These are phyloP conservation scores for Kobus ellipsiprymnus DNA, from an alignment of 2,113 vertebrate genomes.

Conservation along the genomic window DNA sequence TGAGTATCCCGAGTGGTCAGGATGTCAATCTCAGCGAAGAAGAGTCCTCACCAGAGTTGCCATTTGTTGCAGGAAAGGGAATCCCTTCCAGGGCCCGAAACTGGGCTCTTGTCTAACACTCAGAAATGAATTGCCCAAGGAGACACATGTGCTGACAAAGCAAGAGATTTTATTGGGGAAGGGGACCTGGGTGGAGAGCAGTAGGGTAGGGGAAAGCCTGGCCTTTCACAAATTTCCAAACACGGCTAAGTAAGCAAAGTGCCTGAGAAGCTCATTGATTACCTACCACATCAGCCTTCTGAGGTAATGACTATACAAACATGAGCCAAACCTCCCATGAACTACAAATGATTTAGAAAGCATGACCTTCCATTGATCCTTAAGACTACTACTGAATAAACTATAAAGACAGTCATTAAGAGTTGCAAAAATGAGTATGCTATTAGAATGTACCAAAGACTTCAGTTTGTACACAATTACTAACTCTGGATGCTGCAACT, in stretches of 20 bases:
- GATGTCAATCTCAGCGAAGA: too few species aligned
- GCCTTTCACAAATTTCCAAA: constrained; percentile 13
- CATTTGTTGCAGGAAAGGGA: too few species aligned
- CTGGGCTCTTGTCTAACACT: too few species aligned
- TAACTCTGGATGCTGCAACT: not conserved
- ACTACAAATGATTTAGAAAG: constrained; percentile 11
- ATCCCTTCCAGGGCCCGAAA: too few species aligned
- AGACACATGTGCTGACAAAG: too few species aligned
- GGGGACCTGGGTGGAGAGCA: too few species aligned
- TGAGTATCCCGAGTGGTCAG: too few species aligned
- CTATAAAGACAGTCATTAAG: not conserved
- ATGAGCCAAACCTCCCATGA: not conserved
- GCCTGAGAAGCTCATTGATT: not conserved
- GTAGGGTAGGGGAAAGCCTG: too few species aligned
- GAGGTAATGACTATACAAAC: constrained; percentile 18
- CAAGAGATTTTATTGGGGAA: too few species aligned
- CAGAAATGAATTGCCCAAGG: too few species aligned
- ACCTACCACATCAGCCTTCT: not conserved
- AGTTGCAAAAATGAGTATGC: not conserved
- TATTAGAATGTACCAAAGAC: not conserved
- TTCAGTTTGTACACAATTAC: not conserved
- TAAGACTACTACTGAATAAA: not conserved
- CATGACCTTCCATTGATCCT: not conserved
- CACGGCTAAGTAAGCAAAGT: not conserved
- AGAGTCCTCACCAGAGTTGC: too few species aligned